A percentile compares a stretch with the other conserved stretches of the same genome.
Conservation (phyloP, 1,140 invertebrate species). For the Caenorhabditis latens region DNA sequence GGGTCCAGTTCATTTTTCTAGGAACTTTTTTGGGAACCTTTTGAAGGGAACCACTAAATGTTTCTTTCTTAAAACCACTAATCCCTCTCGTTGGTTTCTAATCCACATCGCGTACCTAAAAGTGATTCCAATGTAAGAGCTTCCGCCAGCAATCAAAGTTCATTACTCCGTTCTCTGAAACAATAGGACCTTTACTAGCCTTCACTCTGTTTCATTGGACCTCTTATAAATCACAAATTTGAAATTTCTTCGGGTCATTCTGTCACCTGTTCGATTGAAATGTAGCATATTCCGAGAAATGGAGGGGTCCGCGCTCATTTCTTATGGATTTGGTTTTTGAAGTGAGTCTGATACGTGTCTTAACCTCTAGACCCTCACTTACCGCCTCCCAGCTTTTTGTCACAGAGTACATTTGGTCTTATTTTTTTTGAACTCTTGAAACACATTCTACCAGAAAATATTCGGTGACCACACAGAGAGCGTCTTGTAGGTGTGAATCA, state of each 20-base stretch:
- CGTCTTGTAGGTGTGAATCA: too few relatives aligned
- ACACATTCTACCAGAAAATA: too few relatives aligned
- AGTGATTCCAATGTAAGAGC: neutral
- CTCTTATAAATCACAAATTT: slow-evolving; percentile 24
- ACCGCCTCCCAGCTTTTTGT: neutral
- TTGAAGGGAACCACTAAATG: neutral
- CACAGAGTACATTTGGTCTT: neutral
- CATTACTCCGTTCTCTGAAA: neutral
- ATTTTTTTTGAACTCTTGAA: slow-evolving; percentile 1
- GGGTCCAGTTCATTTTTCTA: slow-evolving; percentile 18
- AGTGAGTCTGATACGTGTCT: neutral
- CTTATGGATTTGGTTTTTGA: slow-evolving; percentile 41
- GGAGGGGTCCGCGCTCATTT: neutral
- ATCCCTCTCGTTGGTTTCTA: neutral
- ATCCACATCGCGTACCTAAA: neutral
- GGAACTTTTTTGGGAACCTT: neutral
- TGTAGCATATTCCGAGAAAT: slow-evolving; percentile 18
- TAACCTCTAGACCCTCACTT: neutral
- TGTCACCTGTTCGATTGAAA: slow-evolving; percentile 19
- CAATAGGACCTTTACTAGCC: neutral
- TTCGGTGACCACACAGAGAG: too few relatives aligned
- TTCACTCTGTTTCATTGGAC: neutral
- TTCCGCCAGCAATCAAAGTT: neutral
- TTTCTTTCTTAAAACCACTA: slow-evolving; percentile 2
- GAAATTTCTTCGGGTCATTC: neutral